phyloP scores from a whole-genome alignment of 2,888 invertebrate genomes.

The Autographa pulchrina region DNA sequence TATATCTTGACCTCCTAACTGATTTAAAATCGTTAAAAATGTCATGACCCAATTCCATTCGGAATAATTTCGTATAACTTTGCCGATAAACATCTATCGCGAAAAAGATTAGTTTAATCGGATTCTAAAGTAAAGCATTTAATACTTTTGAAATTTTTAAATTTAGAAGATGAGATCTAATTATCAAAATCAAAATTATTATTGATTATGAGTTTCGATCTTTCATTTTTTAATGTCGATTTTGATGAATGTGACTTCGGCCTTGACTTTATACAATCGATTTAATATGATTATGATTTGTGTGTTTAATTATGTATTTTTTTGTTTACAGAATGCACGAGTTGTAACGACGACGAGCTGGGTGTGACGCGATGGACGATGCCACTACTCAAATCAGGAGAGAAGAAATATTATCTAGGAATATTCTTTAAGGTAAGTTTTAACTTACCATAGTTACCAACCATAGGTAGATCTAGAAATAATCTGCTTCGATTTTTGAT shows the following conservation, averaged over 20 bases:
- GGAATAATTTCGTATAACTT: slow-evolving; percentile 19
- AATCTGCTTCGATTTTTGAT: neutral
- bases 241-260: neutral
- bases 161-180: slow-evolving; percentile 15
- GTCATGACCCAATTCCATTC: slow-evolving; percentile 26
- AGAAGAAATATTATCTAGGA: slow-evolving; percentile 96
- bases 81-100: slow-evolving; percentile 33
- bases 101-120: slow-evolving; percentile 30
- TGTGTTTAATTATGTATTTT: slow-evolving; percentile 18
- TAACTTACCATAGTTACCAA: neutral
- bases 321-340: slow-evolving; percentile 92
- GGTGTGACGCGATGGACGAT: slow-evolving; percentile 95
- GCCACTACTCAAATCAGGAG: slow-evolving; percentile 96
- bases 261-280: neutral
- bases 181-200: neutral
- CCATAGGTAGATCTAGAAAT: neutral
- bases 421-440: slow-evolving; percentile 97
- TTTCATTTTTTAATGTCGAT: slow-evolving; percentile 6
- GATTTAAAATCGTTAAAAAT: slow-evolving; percentile 12
- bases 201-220: neutral
- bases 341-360: slow-evolving; percentile 93
- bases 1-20: slow-evolving; percentile 15
- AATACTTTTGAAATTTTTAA: slow-evolving; percentile 41
- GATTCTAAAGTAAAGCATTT: slow-evolving; percentile 29
- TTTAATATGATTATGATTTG: slow-evolving; percentile 2